phyloP scores from a whole-genome alignment of 2,888 invertebrate species.

The Melieria crassipennis region DNA sequence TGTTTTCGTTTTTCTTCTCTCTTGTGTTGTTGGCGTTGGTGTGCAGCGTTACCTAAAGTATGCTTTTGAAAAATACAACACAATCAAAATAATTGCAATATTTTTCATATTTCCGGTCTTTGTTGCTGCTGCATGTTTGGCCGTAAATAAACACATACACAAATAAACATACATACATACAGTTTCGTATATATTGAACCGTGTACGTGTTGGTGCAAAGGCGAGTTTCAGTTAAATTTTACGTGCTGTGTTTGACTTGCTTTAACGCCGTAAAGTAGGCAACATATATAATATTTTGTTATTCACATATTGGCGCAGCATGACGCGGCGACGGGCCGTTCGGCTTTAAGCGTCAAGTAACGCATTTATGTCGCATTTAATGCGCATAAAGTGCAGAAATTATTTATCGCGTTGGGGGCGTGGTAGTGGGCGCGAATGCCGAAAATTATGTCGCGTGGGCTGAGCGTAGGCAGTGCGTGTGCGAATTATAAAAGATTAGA shows the following conservation, averaged over 20 bases:
- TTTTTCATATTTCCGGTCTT: constrained; percentile 10
- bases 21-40: too few species aligned
- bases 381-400: neutral
- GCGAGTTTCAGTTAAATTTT: neutral
- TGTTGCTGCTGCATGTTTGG: constrained; percentile 4
- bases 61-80: constrained; percentile 6
- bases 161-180: neutral
- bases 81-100: constrained; percentile 20
- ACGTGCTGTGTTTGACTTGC: neutral
- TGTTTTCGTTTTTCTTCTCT: neutral
- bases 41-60: neutral
- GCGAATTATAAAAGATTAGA: too few species aligned
- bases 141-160: neutral
- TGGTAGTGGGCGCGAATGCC: neutral
- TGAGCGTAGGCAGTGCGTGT: too few species aligned
- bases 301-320: too few species aligned
- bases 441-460: too few species aligned
- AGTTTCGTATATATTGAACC: neutral
- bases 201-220: neutral
- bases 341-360: neutral
- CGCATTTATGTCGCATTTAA: neutral
- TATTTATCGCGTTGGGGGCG: neutral
- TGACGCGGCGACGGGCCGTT: neutral
- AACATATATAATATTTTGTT: neutral
- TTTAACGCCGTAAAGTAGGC: constrained; percentile 9